Conservation (phyloP, 1,140 invertebrate genomes). For the Drosophila nannoptera region DNA sequence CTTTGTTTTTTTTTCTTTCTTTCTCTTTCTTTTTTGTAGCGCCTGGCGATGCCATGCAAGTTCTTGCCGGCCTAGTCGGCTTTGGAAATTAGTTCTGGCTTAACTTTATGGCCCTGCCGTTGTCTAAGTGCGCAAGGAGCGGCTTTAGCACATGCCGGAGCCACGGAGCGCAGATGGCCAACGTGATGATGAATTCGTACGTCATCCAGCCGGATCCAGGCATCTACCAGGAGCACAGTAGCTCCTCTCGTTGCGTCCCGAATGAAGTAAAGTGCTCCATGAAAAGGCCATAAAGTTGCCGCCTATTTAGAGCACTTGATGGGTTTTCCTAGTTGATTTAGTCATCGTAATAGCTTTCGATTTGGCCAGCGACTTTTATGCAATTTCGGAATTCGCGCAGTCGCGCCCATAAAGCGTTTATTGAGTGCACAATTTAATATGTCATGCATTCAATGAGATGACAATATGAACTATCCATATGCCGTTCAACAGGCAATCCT, state of each 20-base stretch:
- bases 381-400: conserved; percentile 55
- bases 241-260: neutral
- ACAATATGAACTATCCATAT: conserved; percentile 64
- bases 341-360: conserved; percentile 13
- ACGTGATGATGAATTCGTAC: conserved; percentile 38
- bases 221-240: neutral
- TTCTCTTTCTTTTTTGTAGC: conserved; percentile 32
- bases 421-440: conserved; percentile 77
- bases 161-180: conserved; percentile 12
- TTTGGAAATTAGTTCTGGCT: conserved; percentile 62
- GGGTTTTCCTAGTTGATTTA: conserved; percentile 14
- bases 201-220: conserved; percentile 6
- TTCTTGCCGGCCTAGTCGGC: conserved; percentile 41
- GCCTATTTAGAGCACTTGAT: conserved; percentile 7
- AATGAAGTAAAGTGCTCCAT: conserved; percentile 1
- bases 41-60: conserved; percentile 12
- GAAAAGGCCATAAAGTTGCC: conserved; percentile 7
- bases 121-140: conserved; percentile 22
- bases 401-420: conserved; percentile 73
- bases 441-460: conserved; percentile 72
- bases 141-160: conserved; percentile 28
- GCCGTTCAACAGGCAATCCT: conserved; percentile 32
- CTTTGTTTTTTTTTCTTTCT: conserved; percentile 15
- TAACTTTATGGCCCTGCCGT: conserved; percentile 49
- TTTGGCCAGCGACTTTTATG: conserved; percentile 36